Percentiles rank a stretch among this genome's conserved stretches.
phyloP scores from a whole-genome alignment of 2,888 invertebrate genomes.

The Troides helena region DNA sequence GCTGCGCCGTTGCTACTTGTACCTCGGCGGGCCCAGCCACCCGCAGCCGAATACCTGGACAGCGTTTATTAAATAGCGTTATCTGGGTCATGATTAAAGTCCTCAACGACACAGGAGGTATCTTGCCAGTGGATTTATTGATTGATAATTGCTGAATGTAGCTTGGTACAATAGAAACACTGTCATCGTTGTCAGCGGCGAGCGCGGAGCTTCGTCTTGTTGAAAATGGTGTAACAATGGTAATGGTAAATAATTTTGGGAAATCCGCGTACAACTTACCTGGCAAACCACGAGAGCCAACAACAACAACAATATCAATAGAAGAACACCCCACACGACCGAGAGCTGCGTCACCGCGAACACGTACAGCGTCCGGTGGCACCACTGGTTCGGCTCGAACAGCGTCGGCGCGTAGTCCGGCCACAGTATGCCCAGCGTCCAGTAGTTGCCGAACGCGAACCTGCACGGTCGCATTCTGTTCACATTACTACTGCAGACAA shows the following conservation, averaged over 20 bases:
- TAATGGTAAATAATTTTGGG: too few relatives aligned
- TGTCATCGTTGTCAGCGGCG: too few relatives aligned
- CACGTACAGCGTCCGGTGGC: constrained; percentile 87
- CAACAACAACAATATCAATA: constrained; percentile 78
- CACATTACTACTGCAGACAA: too few relatives aligned
- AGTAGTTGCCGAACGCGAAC: constrained; percentile 88
- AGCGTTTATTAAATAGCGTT: too few relatives aligned
- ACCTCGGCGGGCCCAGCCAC: constrained; percentile 83
- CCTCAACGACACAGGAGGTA: too few relatives aligned
- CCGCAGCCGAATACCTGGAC: constrained; percentile 84
- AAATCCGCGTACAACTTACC: constrained; percentile 48
- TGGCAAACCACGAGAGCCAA: constrained; percentile 84
- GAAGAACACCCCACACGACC: constrained; percentile 83
- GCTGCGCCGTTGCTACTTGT: constrained; percentile 83
- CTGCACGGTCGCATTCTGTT: constrained; percentile 38
- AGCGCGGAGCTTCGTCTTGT: too few relatives aligned
- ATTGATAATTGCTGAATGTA: too few relatives aligned
- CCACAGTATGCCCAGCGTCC: constrained; percentile 88
- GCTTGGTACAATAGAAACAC: too few relatives aligned
- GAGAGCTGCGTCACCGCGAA: constrained; percentile 87
- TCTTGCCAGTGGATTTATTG: too few relatives aligned
- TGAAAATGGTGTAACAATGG: too few relatives aligned
- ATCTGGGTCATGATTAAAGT: too few relatives aligned
- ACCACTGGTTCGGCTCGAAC: constrained; percentile 90
- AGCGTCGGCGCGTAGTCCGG: constrained; percentile 86